Evolutionary conservation across 2,888 invertebrate genomes (phyloP), one percentile per base, ranked within the genome.

Genomic region (Exocentrus adspersus): DNA sequence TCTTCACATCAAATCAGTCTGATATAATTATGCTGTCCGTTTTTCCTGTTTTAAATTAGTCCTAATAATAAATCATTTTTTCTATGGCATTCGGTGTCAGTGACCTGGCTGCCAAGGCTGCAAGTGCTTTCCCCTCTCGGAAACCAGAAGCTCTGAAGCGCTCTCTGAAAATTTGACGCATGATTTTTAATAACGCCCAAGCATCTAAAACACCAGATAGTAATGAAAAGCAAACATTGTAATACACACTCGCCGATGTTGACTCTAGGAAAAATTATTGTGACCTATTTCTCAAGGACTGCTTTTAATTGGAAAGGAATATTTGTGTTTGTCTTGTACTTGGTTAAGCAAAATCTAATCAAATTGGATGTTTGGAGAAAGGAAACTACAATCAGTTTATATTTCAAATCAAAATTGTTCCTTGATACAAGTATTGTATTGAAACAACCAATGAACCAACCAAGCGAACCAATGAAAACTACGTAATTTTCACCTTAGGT

Each of bases 51-150:
- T 75, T 71, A 72, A 71, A 74, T 76, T 75, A 71, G 72, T 69
- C 65, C 73, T 70, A 72, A 76, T 76, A 73, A 76, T 76, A 73
- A 76, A 75, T 76, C 76, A 76, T 75, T 72, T 57, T 63, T 71
- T 57, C 57, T 28, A 45, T 48, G 20, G 46, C 51, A 52, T 56
- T 24, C 24, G 43, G 57, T 70, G 74, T 72, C 74, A 70, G 68
- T 72, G 74, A 72, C 71, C 74, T 69, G 9, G 67, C 72, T 52
- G 65, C 69, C 73, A 72, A 73, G 72, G 72, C 72, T 75, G 75
- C 70, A 73, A 74, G 72, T 67, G 68, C 68, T 72, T 66, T 71
- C 70, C 69, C 62, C 56, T 64, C n/a, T n/a, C n/a, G n/a, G n/a
- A 24, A 46, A 19, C 50, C 24, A 21, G 41, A 28, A n/a, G n/a